Evolutionary conservation across 2,113 vertebrate species (phyloP).

Genomic region (Malurus alboscapulatus): DNA sequence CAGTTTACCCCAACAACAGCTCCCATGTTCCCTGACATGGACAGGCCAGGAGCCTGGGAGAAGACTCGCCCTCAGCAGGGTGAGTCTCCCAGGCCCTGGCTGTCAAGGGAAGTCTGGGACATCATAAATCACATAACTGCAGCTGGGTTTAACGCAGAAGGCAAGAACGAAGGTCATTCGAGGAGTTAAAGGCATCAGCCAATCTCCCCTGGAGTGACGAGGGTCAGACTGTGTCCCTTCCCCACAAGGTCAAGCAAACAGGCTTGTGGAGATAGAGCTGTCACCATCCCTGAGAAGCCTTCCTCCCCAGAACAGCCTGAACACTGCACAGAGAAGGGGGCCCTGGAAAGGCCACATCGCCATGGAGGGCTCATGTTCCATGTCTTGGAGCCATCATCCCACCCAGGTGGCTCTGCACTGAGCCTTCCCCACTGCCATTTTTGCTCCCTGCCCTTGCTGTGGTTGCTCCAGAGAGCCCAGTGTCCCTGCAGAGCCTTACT

Average conservation of each 20-base stretch:
- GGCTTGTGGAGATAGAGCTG: not conserved
- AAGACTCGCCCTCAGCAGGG: not conserved
- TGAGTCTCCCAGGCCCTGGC: not conserved
- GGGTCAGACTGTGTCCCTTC: not conserved
- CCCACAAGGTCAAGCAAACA: not conserved
- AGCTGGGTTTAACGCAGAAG: not conserved
- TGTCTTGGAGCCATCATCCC: accelerated
- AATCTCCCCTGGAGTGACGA: not conserved
- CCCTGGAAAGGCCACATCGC: accelerated
- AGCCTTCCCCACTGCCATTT: not conserved
- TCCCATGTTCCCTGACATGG: accelerated
- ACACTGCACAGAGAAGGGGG: not conserved
- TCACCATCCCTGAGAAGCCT: not conserved
- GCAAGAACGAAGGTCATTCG: not conserved
- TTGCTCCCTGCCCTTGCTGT: accelerated
- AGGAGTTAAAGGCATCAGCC: not conserved
- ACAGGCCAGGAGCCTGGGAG: not conserved
- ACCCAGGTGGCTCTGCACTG: not conserved
- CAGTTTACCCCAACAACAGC: not conserved
- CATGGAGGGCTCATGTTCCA: accelerated
- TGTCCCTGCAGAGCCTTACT: not conserved
- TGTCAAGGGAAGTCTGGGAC: not conserved
- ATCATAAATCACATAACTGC: not conserved
- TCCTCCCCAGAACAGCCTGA: not conserved
- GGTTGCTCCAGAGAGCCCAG: not conserved